Percentiles rank a stretch among this genome's conserved stretches.
These are phyloP conservation scores for Diadophis punctatus DNA, from an alignment of 2,113 vertebrate species.

Conservation along the genomic window DNA sequence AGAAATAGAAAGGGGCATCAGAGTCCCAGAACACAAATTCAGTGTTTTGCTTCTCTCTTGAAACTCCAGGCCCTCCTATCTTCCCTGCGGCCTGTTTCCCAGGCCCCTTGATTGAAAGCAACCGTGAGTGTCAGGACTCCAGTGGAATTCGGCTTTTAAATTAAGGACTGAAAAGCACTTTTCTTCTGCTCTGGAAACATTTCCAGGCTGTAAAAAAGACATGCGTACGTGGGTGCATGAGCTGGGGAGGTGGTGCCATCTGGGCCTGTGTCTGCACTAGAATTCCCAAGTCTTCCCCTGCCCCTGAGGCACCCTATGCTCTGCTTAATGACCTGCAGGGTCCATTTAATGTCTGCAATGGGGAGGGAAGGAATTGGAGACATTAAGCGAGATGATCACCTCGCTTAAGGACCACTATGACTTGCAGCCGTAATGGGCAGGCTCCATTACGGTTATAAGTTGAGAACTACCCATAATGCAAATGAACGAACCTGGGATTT, in stretches of 20 bases:
- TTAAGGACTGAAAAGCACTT: slow-evolving; percentile 23
- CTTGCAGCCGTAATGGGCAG: not conserved
- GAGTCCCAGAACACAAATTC: not conserved
- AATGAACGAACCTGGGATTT: not conserved
- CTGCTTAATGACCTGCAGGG: not conserved
- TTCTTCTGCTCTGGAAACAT: not conserved
- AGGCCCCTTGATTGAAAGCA: slow-evolving; percentile 3
- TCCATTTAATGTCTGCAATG: not conserved
- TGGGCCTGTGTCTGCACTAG: not conserved
- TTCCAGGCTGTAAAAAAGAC: slow-evolving; percentile 18
- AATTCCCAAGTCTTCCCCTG: not conserved
- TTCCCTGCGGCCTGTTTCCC: not conserved
- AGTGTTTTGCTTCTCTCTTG: not conserved
- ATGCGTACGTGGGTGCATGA: not conserved
- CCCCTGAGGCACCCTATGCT: not conserved
- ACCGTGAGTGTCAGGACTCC: not conserved
- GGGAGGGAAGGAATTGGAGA: not conserved
- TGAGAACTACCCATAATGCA: not conserved
- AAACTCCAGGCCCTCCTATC: not conserved
- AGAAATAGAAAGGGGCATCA: not conserved
- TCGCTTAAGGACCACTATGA: not conserved
- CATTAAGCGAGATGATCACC: not conserved
- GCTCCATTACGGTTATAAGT: not conserved
- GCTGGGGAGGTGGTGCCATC: not conserved
- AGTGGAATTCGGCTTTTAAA: slow-evolving; percentile 27